Conservation (phyloP, 2,113 vertebrate genomes). For the Megaceryle torquata region DNA sequence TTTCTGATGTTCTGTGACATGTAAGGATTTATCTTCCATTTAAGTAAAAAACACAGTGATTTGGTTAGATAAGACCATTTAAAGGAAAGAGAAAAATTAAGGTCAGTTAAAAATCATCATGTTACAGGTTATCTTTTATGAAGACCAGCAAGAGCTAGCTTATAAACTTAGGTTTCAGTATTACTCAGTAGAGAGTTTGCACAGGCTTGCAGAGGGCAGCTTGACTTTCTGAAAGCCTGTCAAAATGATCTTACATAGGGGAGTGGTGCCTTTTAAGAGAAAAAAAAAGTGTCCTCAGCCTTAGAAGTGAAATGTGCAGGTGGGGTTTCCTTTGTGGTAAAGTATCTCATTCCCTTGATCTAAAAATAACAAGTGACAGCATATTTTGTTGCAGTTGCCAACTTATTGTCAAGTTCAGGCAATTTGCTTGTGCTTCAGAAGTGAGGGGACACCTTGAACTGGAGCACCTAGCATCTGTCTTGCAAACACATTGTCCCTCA, state of each 20-base stretch:
- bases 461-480: not conserved
- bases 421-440: not conserved
- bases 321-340: constrained; percentile 60
- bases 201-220: constrained; percentile 5
- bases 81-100: not conserved
- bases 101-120: not conserved
- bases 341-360: not conserved
- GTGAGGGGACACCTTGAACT: constrained; percentile 4
- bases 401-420: not conserved
- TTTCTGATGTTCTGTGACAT: not conserved
- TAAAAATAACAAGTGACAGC: constrained; percentile 37
- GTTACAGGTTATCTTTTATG: not conserved
- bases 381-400: not conserved
- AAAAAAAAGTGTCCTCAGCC: not conserved
- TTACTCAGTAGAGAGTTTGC: not conserved
- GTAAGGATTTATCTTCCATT: not conserved
- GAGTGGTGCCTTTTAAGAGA: not conserved
- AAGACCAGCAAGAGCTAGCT: not conserved
- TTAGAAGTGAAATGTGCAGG: not conserved
- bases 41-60: not conserved
- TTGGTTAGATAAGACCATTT: not conserved
- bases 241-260: not conserved
- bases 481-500: not conserved
- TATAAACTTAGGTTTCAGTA: not conserved
- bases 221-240: constrained; percentile 19